These are phyloP conservation scores for Astyanax mexicanus DNA, from an alignment of 2,797 vertebrate genomes.

Conservation along the genomic window DNA sequence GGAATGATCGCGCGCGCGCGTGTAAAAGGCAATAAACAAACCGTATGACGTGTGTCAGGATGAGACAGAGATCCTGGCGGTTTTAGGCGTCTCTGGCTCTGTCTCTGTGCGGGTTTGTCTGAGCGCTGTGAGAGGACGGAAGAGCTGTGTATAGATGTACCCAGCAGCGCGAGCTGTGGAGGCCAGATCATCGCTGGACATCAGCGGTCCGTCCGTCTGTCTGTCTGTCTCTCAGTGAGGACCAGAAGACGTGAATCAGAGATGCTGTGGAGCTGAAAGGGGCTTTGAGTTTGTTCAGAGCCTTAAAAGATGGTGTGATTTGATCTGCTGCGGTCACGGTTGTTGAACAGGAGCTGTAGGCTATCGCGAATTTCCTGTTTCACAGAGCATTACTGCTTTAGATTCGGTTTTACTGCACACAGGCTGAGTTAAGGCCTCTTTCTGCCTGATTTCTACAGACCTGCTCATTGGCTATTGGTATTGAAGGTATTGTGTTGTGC, in stretches of 20 bases:
- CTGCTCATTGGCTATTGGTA: background rate
- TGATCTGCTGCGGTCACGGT: background rate
- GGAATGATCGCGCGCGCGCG: background rate
- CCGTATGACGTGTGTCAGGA: background rate
- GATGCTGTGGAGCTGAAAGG: background rate
- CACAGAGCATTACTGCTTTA: background rate
- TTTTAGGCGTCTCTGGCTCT: background rate
- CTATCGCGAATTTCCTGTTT: slow-evolving; percentile 31
- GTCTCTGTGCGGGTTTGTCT: background rate
- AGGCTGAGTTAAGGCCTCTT: background rate
- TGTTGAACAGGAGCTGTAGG: background rate
- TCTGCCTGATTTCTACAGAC: background rate
- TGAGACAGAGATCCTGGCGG: background rate
- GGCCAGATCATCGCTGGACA: background rate
- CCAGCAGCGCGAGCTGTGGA: too few relatives aligned
- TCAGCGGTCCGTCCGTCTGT: background rate
- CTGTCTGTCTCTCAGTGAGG: background rate
- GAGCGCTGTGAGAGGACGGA: background rate
- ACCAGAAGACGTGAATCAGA: background rate
- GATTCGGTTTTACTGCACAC: slow-evolving; percentile 3
- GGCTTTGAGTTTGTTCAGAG: background rate
- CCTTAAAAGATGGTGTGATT: background rate
- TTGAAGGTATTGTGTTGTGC: background rate
- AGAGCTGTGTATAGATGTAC: background rate
- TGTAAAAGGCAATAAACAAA: slow-evolving; percentile 21